A percentile compares a stretch with the other conserved stretches of the same genome.
These are phyloP conservation scores for Lysandra bellargus DNA, from an alignment of 2,888 invertebrate species.

Conservation along the genomic window DNA sequence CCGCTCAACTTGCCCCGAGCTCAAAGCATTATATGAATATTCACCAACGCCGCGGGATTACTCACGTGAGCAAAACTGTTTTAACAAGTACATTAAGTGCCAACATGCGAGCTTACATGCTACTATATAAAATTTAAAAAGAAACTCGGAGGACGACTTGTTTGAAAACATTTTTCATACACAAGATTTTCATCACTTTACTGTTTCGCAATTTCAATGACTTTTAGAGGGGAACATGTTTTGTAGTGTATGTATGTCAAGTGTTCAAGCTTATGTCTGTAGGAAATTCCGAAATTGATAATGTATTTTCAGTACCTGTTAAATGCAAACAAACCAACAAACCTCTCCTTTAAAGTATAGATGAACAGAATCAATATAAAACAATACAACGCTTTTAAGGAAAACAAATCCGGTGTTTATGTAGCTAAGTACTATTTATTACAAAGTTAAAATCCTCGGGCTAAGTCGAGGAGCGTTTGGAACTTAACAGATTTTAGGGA, in stretches of 20 bases:
- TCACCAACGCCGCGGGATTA: conserved; percentile 60
- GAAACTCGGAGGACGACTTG: not conserved
- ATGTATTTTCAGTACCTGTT: not conserved
- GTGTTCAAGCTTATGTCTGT: not conserved
- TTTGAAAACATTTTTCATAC: not conserved
- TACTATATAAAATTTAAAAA: conserved; percentile 22
- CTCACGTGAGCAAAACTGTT: conserved; percentile 56
- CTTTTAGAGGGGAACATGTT: not conserved
- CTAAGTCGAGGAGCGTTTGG: conserved; percentile 36
- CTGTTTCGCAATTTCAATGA: not conserved
- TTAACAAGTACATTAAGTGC: conserved; percentile 57
- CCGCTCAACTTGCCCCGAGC: conserved; percentile 52
- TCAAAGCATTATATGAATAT: conserved; percentile 64
- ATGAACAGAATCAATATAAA: not conserved
- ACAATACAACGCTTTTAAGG: not conserved
- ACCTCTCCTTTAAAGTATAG: not conserved
- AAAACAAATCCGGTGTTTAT: conserved; percentile 26
- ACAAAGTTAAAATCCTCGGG: conserved; percentile 35
- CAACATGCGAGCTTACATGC: conserved; percentile 41
- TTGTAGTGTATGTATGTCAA: no score
- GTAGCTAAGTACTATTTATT: conserved; percentile 30
- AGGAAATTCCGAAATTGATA: not conserved
- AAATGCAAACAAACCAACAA: not conserved
- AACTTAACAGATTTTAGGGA: conserved; percentile 37
- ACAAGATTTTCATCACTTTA: not conserved